Evolutionary conservation across 2,113 vertebrate species (phyloP), one percentile per base, ranked within the genome.

Genomic region (Bungarus multicinctus): DNA sequence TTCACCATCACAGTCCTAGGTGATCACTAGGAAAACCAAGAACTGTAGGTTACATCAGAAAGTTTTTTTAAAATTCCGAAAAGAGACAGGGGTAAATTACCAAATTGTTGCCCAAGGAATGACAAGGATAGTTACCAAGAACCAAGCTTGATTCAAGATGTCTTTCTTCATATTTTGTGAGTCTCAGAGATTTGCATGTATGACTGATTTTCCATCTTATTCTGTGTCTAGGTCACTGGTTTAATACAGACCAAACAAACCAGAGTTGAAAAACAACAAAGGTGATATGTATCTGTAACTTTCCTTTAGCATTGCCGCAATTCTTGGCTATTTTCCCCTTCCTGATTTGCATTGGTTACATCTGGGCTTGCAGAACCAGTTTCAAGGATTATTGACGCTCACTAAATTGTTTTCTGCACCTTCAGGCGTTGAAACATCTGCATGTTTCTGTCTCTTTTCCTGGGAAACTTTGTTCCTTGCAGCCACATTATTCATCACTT

Each of bases 321-420:
- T 90, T 94, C 93, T 3, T 90, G 88, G 69, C 92, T 55, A 55
- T 94, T 88, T 20, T 47, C 14, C 14, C n/a, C 2, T 30, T 54
- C n/a, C 91, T 92, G 89, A 93, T 89, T 74, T 93, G 92, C 95
- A 94, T 95, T 96, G 90, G 92, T 94, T 92, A 74, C 85, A 94
- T 95, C 81, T 91, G 89, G 93, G 93, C 90, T 92, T 47, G 94
- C 90, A 93, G 92, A 94, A 95, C 92, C 95, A 90, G 94, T 94
- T 96, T 95, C 93, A 92, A 53, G 11, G 0, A 2, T 93, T 74
- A 55, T 0, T 0, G 93, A 93, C 34, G 91, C 27, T 88, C 25
- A 96, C 88, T 92, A 94, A 96, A 96, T 95, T 90, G 91, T 93
- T 92, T 89, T 91, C 91, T 0, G 2, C 81, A 89, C 95, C 95